phyloP scores from a whole-genome alignment of 2,888 invertebrate genomes.

The Andrena marginata region DNA sequence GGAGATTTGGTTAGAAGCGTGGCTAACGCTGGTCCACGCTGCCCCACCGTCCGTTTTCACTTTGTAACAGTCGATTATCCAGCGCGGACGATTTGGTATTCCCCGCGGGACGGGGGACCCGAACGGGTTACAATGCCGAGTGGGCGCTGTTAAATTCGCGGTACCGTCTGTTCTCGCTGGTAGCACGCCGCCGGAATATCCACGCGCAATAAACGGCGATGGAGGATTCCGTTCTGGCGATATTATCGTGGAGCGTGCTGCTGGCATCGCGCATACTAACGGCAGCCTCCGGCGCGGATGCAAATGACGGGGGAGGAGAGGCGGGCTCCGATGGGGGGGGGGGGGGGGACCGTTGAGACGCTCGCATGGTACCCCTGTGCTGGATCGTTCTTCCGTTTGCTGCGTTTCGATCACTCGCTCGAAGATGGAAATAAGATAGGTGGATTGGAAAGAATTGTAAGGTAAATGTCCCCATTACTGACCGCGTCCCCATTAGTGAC shows the following conservation, averaged over 20 bases:
- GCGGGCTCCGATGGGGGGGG: slow-evolving; percentile 4
- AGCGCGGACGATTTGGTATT: not conserved
- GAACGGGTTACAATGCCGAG: slow-evolving; percentile 1
- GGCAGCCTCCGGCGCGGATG: slow-evolving; percentile 54
- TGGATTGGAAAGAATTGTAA: too few species aligned
- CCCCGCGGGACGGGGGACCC: not conserved
- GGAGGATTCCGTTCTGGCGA: slow-evolving; percentile 37
- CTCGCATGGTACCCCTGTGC: not conserved
- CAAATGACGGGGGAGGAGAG: slow-evolving; percentile 44
- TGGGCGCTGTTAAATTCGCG: slow-evolving; percentile 13
- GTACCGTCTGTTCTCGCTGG: slow-evolving; percentile 4
- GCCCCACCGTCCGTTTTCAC: too few species aligned
- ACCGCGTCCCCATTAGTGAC: too few species aligned
- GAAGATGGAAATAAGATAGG: too few species aligned
- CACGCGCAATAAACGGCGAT: slow-evolving; percentile 29
- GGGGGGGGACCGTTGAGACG: not conserved
- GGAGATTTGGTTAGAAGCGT: too few species aligned
- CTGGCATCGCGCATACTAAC: slow-evolving; percentile 53
- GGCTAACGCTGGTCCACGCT: too few species aligned
- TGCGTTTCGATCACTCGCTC: not conserved
- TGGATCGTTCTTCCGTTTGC: not conserved
- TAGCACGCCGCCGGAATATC: slow-evolving; percentile 31
- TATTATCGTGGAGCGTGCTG: slow-evolving; percentile 49
- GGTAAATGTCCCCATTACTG: too few species aligned
- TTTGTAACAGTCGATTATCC: not conserved